A percentile compares a stretch with the other conserved stretches of the same genome.
Evolutionary conservation across 2,888 invertebrate species (phyloP).

Genomic region (Archips crataeganus): DNA sequence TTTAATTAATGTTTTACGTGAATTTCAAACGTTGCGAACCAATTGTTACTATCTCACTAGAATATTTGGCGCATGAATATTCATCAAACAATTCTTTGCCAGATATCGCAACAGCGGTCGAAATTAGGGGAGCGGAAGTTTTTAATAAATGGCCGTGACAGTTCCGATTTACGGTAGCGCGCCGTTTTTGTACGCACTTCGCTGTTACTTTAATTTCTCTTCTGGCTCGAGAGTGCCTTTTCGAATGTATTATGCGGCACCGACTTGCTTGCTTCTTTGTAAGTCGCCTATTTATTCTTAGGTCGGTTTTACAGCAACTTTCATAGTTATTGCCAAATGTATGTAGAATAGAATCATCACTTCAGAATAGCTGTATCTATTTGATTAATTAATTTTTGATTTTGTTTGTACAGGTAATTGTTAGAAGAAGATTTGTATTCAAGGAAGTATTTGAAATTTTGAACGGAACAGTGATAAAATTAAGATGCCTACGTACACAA

Average conservation of each 20-base stretch:
- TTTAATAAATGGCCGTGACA: constrained; percentile 63
- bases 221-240: constrained; percentile 29
- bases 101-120: constrained; percentile 49
- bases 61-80: constrained; percentile 53
- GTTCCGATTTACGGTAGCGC: constrained; percentile 46
- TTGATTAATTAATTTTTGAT: no score
- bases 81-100: constrained; percentile 64
- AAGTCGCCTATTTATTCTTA: neutral
- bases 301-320: neutral
- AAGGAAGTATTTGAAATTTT: no score
- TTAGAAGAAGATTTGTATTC: no score
- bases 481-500: no score
- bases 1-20: constrained; percentile 40
- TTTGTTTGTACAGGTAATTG: no score
- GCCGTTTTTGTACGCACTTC: constrained; percentile 43
- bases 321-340: no score
- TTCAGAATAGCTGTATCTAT: no score
- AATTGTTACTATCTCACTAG: constrained; percentile 37
- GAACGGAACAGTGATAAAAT: no score
- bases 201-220: constrained; percentile 48
- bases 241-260: constrained; percentile 26
- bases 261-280: neutral
- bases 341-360: no score
- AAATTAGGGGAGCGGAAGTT: constrained; percentile 59
- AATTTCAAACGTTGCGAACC: constrained; percentile 17